Percentiles rank a stretch among this genome's conserved stretches.
These are phyloP conservation scores for Lagothrix lagotricha DNA, from an alignment of 2,797 vertebrate species.

Conservation along the genomic window DNA sequence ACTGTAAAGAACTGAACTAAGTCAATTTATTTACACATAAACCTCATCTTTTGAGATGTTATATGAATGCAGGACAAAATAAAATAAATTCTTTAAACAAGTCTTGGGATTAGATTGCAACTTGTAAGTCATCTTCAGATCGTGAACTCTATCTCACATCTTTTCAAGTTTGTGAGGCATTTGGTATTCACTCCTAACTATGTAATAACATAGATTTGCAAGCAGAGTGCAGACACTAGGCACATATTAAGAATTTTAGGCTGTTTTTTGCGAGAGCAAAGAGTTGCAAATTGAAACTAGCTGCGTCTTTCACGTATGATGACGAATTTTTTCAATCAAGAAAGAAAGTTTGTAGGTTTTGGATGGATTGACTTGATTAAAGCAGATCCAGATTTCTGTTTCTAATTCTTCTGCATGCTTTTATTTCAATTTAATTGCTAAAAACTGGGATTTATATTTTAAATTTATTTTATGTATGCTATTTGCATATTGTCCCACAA, in stretches of 20 bases:
- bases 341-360: background rate
- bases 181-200: background rate
- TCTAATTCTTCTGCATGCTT: background rate
- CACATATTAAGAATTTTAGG: background rate
- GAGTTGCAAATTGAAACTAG: background rate
- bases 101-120: background rate
- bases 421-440: conserved; percentile 8
- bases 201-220: background rate
- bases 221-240: background rate
- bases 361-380: background rate
- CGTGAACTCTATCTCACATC: background rate
- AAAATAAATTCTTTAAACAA: background rate
- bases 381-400: background rate
- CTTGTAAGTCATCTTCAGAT: background rate
- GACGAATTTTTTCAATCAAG: background rate
- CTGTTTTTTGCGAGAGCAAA: background rate
- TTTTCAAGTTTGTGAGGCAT: background rate
- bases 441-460: conserved; percentile 7
- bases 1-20: background rate
- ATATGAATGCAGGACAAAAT: background rate
- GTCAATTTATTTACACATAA: background rate
- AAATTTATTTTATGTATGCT: background rate
- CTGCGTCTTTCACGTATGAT: background rate
- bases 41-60: background rate
- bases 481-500: background rate